Conservation (phyloP, 2,888 invertebrate genomes). For the Eupithecia abbreviata region DNA sequence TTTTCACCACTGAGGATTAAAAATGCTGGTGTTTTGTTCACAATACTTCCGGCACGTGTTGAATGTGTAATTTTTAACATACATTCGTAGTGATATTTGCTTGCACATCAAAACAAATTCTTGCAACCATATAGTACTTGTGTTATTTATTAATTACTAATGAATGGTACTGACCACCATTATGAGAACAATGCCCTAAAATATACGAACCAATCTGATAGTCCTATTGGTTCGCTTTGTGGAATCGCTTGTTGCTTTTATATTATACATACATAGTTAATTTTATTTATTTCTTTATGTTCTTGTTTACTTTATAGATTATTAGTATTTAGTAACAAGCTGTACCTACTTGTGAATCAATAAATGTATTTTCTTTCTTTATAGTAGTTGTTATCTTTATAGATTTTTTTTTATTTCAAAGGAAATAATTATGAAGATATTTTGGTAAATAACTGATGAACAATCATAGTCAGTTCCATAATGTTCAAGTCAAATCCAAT, state of each 20-base stretch:
- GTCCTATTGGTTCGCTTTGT: too few relatives aligned
- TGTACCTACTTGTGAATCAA: too few relatives aligned
- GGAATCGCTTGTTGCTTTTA: too few relatives aligned
- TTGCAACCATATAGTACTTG: too few relatives aligned
- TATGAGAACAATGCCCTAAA: background rate
- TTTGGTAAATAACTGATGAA: background rate
- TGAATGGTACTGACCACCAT: background rate
- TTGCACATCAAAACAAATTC: too few relatives aligned
- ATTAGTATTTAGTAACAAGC: too few relatives aligned
- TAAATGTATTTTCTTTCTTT: too few relatives aligned
- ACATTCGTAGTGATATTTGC: slow-evolving; percentile 14
- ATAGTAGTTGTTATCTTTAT: too few relatives aligned
- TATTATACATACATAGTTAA: background rate
- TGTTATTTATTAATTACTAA: too few relatives aligned
- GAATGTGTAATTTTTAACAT: slow-evolving; percentile 33
- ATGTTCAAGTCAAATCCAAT: slow-evolving; percentile 26
- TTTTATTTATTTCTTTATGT: too few relatives aligned
- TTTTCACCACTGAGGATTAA: slow-evolving; percentile 49
- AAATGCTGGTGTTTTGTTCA: slow-evolving; percentile 46
- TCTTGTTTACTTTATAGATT: too few relatives aligned
- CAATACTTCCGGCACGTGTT: slow-evolving; percentile 40
- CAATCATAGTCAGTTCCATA: background rate
- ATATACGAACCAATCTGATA: too few relatives aligned
- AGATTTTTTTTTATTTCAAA: background rate
- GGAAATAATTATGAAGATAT: background rate